Base-by-base conservation (phyloP, 2,113 vertebrate species). In the Dolichotis patagonum region DNA sequence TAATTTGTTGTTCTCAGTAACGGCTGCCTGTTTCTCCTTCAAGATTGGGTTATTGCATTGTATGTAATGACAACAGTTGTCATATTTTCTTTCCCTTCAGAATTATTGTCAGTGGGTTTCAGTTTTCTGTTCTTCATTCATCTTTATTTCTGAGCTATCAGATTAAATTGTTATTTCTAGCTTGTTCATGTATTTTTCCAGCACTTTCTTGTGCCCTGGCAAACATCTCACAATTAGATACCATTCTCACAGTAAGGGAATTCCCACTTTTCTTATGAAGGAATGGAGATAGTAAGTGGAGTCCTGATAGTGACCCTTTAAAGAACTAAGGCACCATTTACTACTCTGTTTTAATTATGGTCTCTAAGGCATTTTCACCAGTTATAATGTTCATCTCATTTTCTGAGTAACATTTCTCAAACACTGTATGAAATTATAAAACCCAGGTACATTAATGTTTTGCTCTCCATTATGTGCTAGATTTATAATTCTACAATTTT, bases 401-500 rank as follows among this genome's bases (percentile, higher is more conserved):
- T 98, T 95, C 35, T 41, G 87, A 97, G 90, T 94, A 92, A 82
- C 85, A 10, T 91, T 95, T 96, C 93, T 97, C 88, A 96, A 92
- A 95, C 94, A 92, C 60, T 91, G 14, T 90, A 83, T 83, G 38
- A 94, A 97, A 96, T 90, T 88, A 83, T 95, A 63, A 96, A 96
- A 96, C 96, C 88, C 90, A n/a, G 90, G 77, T 96, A 73, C 71
- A 22, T n/a, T 97, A 86, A 80, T 85, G 95, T 95, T 96, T 58
- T 96, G 65, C 56, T 87, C 49, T 87, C 95, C 65, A 69, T 97
- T 97, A 95, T 63, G 56, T 93, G 67, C 82, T 96, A 96, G 96
- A 94, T 96, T 97, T 96, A 92, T 94, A 97, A 98, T 97, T 97
- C 80, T 86, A 5, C 81, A 69, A 97, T 96, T 97, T 97, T 96